These are phyloP conservation scores for Heteronetta atricapilla DNA, from an alignment of 2,113 vertebrate genomes.

Conservation along the genomic window DNA sequence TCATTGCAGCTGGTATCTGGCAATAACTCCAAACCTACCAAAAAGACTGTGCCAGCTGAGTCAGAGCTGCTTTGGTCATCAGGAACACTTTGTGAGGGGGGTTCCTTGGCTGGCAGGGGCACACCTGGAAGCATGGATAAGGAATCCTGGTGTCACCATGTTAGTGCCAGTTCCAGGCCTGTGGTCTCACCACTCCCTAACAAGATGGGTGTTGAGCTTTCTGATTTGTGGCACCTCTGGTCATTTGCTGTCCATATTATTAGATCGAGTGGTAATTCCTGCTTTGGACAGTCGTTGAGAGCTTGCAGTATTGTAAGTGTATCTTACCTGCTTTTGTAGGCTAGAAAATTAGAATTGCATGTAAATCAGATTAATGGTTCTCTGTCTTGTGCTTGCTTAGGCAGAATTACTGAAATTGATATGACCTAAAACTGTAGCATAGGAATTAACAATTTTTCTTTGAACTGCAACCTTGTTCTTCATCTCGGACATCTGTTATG, in stretches of 20 bases:
- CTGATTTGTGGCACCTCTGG: background rate
- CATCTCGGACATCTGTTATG: background rate
- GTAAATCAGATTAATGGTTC: background rate
- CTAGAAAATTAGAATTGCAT: background rate
- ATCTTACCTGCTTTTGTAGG: background rate
- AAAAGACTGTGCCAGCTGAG: background rate
- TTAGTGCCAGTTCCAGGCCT: background rate
- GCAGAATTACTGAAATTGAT: background rate
- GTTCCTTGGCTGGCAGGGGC: background rate
- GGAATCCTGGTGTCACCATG: background rate
- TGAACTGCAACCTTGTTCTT: background rate
- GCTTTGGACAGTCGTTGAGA: background rate
- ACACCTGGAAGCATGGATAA: background rate
- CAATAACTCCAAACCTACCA: background rate
- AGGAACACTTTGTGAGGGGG: background rate
- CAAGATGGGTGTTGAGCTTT: background rate
- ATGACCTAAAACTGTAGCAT: background rate
- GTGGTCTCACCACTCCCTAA: background rate
- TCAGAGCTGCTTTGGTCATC: background rate
- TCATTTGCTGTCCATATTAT: background rate
- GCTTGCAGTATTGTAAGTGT: background rate
- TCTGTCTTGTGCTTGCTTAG: background rate
- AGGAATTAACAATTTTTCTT: background rate
- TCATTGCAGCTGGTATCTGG: background rate
- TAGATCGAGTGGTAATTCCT: background rate